Conservation (phyloP, 2,113 vertebrate genomes). For the Neolamprologus hecqui region DNA sequence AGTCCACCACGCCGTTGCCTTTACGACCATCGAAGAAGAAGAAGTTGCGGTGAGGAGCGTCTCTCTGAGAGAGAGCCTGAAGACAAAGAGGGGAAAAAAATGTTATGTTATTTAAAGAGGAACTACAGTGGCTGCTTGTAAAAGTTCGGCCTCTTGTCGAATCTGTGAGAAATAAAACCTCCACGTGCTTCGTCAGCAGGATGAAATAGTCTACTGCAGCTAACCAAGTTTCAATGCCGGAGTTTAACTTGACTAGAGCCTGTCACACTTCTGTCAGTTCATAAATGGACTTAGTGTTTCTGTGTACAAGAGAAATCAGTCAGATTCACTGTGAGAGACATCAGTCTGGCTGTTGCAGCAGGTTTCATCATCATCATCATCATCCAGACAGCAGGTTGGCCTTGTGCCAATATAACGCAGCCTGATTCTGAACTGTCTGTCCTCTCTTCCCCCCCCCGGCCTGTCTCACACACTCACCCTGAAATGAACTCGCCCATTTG, state of each 20-base stretch:
- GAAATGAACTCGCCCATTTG: background rate
- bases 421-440: background rate
- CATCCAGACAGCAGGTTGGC: slow-evolving; percentile 27
- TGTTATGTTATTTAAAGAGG: background rate
- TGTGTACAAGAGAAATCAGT: background rate
- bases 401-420: background rate
- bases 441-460: background rate
- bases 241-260: background rate
- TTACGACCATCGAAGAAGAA: slow-evolving; percentile 90
- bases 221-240: background rate
- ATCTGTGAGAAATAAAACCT: background rate
- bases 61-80: slow-evolving; percentile 88
- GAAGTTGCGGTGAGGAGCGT: slow-evolving; percentile 87
- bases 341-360: slow-evolving; percentile 36
- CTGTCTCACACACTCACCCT: background rate
- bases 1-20: slow-evolving; percentile 83
- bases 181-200: background rate
- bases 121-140: fast-evolving
- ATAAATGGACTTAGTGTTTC: background rate
- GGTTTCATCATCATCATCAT: slow-evolving; percentile 60
- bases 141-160: fast-evolving
- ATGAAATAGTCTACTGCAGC: background rate
- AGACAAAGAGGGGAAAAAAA: background rate
- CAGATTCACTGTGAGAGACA: background rate
- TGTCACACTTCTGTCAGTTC: background rate